Base-by-base conservation (phyloP, 2,113 vertebrate species). In the Calcarius ornatus region DNA sequence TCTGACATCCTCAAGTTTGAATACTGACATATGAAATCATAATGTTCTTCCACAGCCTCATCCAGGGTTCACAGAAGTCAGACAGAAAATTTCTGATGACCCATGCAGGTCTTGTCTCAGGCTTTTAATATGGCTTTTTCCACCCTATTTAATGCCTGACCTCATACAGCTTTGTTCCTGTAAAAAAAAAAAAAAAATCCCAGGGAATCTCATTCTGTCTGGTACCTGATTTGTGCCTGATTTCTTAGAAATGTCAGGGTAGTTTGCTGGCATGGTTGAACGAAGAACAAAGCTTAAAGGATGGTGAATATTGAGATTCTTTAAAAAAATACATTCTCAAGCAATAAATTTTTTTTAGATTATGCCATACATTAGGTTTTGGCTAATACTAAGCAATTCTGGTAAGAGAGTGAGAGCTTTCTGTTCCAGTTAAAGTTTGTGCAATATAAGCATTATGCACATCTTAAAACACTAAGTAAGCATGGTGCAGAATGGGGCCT, bases 101-200 rank as follows among this genome's bases (percentile, higher is more conserved):
- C 88, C 53, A 75, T 53, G 23, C 43, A 63, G 24, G 21, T 69
- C 71, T 69, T 88, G 81, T 79, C 51, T 90, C 63, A 63, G 11
- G 25, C 28, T 93, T 85, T 90, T 57, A 51, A 85, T 73, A 77
- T 7, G 19, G 1, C 12, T 82, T 90, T 94, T 96, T 48, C 88
- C 56, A 81, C 43, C 37, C 28, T 78, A 12, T 78, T 92, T 88
- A 70, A 48, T 78, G 48, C 40, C 77, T 96, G 86, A 88, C 35
- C 72, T 83, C 72, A 81, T 75, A 43, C 17, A 78, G 35, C 37
- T 92, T 85, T 92, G 30, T 82, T 91, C 59, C 38, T 64, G 27
- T 92, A 73, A 88, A 59, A 95, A 75, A 95, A 88, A 25, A 73
- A 88, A 59, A 95, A 75, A 95, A 88, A 25, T 85, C 63, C 22